phyloP scores from a whole-genome alignment of 2,797 vertebrate species.

The Scolopax rusticola region DNA sequence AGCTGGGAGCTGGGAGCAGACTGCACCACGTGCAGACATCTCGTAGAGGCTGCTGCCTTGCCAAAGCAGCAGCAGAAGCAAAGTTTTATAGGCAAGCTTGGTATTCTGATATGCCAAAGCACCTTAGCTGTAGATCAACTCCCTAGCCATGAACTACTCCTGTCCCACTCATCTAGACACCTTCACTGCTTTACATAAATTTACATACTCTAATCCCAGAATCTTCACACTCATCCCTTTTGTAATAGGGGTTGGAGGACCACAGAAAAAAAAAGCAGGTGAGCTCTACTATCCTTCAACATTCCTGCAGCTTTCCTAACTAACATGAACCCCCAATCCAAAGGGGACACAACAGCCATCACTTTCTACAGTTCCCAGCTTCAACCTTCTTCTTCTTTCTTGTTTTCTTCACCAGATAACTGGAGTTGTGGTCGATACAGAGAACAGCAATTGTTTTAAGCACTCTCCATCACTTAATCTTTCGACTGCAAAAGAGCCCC shows the following conservation, averaged over 20 bases:
- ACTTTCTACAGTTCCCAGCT: background rate
- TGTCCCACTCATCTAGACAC: background rate
- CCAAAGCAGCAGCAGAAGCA: constrained; percentile 46
- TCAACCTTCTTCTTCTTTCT: background rate
- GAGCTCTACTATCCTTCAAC: background rate
- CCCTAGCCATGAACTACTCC: background rate
- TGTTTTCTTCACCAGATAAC: background rate
- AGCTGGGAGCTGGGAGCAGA: constrained; percentile 42
- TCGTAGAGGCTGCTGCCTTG: background rate
- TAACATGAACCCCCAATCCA: background rate
- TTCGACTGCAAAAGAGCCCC: background rate
- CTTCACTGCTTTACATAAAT: background rate
- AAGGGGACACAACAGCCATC: background rate
- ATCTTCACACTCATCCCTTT: background rate
- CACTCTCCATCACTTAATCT: background rate
- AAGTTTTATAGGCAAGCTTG: constrained; percentile 15
- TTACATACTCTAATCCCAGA: background rate
- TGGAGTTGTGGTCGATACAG: background rate
- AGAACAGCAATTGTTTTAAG: background rate
- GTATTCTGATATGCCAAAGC: constrained; percentile 14
- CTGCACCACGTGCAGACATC: background rate
- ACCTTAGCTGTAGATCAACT: background rate
- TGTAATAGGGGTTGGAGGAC: background rate
- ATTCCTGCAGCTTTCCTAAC: background rate
- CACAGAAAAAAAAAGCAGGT: background rate